These are phyloP conservation scores for Zaprionus taronus DNA, from an alignment of 1,140 invertebrate species.

Conservation along the genomic window DNA sequence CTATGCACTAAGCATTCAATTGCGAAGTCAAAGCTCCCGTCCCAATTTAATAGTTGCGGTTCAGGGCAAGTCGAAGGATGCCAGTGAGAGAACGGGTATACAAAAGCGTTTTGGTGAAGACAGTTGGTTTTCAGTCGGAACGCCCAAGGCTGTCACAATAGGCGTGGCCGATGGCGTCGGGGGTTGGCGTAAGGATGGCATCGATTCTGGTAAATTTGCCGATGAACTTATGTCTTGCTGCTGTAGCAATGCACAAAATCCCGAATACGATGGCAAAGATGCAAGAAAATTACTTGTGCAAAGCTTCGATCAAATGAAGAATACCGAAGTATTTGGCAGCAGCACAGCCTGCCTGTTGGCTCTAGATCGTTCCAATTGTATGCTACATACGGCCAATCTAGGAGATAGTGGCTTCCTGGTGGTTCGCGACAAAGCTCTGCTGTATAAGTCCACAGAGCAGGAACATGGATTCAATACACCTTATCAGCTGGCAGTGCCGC, in stretches of 20 bases:
- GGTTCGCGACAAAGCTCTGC: constrained; percentile 38
- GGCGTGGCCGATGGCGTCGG: constrained; percentile 71
- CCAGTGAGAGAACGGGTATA: not conserved
- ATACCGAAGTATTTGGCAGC: constrained; percentile 36
- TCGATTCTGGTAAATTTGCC: constrained; percentile 63
- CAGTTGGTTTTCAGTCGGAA: constrained; percentile 59
- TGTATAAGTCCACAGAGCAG: constrained; percentile 53
- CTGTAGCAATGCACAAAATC: constrained; percentile 5
- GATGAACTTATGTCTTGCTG: constrained; percentile 59
- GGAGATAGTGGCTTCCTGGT: constrained; percentile 65
- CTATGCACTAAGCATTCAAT: not conserved
- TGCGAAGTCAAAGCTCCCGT: not conserved
- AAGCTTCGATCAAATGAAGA: constrained; percentile 34
- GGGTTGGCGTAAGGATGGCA: constrained; percentile 52
- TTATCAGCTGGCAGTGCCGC: constrained; percentile 52
- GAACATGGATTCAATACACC: constrained; percentile 59
- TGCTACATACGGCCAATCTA: constrained; percentile 59
- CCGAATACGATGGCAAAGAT: constrained; percentile 43
- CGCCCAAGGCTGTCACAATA: constrained; percentile 52
- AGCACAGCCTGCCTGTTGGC: constrained; percentile 65
- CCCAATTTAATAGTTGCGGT: constrained; percentile 58
- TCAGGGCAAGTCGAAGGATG: constrained; percentile 47
- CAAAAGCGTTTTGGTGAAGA: constrained; percentile 57
- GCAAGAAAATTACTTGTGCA: constrained; percentile 45
- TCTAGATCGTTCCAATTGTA: constrained; percentile 44